Percentiles rank a stretch among this genome's conserved stretches.
These are phyloP conservation scores for Lacanobia wlatinum DNA, from an alignment of 2,888 invertebrate genomes.

Conservation along the genomic window DNA sequence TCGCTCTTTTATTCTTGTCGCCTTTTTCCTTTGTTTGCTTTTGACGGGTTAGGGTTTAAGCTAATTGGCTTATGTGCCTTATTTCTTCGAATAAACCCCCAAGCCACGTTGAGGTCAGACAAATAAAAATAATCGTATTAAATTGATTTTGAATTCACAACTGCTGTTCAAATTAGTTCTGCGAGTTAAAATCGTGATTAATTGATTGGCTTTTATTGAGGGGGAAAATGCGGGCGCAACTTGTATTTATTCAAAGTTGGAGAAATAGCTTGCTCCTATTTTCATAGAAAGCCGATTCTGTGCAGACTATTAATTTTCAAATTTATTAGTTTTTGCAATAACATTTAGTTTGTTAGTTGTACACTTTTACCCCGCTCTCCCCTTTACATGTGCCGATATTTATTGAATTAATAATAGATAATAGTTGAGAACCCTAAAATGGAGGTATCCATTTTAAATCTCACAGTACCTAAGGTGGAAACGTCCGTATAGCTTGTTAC, in stretches of 20 bases:
- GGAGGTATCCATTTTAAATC: neutral
- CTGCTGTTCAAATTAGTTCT: slow-evolving; percentile 38
- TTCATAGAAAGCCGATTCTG: slow-evolving; percentile 15
- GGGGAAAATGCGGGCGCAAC: slow-evolving; percentile 25
- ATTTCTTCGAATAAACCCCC: slow-evolving; percentile 18
- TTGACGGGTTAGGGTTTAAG: slow-evolving; percentile 33
- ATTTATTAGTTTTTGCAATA: slow-evolving; percentile 6
- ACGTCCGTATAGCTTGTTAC: neutral
- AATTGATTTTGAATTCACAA: slow-evolving; percentile 43
- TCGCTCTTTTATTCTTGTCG: slow-evolving; percentile 53
- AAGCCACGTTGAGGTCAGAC: slow-evolving; percentile 2
- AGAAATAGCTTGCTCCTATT: slow-evolving; percentile 17
- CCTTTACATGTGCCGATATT: neutral
- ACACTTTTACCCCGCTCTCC: neutral
- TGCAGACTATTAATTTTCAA: neutral
- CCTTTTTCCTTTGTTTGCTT: slow-evolving; percentile 48
- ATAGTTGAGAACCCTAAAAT: neutral
- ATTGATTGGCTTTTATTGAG: slow-evolving; percentile 43
- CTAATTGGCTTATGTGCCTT: slow-evolving; percentile 50
- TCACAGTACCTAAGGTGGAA: neutral
- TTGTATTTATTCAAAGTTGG: slow-evolving; percentile 30
- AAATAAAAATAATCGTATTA: slow-evolving; percentile 28
- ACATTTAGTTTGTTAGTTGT: slow-evolving; percentile 7
- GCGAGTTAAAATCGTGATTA: slow-evolving; percentile 24
- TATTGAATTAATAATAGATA: neutral